phyloP scores from a whole-genome alignment of 2,113 vertebrate species.

The Cyanistes caeruleus region DNA sequence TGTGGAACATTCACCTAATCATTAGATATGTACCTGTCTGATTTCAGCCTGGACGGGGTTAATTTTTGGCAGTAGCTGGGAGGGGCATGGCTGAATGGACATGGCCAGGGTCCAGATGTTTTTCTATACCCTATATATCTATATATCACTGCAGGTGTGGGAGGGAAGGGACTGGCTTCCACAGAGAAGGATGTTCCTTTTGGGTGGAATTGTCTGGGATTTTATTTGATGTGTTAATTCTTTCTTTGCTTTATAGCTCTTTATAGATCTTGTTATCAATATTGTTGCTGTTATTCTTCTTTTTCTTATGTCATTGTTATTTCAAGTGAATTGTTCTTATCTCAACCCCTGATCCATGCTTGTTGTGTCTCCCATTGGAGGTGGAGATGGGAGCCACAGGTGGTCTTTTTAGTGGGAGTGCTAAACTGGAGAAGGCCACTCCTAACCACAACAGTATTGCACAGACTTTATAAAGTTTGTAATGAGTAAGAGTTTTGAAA shows the following conservation, averaged over 20 bases:
- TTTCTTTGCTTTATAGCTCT: not conserved
- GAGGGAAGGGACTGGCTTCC: not conserved
- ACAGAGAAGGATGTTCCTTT: not conserved
- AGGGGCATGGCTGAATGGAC: accelerated
- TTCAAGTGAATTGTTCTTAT: not conserved
- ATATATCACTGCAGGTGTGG: too few species aligned
- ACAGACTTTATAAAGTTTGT: not conserved
- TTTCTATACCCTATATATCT: not conserved
- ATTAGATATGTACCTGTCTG: not conserved
- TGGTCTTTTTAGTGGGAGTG: not conserved
- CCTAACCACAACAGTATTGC: not conserved
- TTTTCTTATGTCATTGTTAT: not conserved
- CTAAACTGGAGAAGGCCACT: not conserved
- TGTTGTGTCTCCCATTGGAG: not conserved
- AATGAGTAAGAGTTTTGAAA: not conserved
- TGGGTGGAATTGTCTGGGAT: not conserved
- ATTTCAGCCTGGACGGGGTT: not conserved
- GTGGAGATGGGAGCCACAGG: not conserved
- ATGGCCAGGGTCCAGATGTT: too few species aligned
- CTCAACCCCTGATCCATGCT: not conserved
- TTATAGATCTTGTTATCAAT: not conserved
- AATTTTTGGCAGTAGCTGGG: not conserved
- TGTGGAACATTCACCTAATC: not conserved
- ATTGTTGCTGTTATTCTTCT: not conserved
- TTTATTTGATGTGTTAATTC: not conserved